phyloP scores from a whole-genome alignment of 1,140 invertebrate species.

The Pentalonia nigronervosa region DNA sequence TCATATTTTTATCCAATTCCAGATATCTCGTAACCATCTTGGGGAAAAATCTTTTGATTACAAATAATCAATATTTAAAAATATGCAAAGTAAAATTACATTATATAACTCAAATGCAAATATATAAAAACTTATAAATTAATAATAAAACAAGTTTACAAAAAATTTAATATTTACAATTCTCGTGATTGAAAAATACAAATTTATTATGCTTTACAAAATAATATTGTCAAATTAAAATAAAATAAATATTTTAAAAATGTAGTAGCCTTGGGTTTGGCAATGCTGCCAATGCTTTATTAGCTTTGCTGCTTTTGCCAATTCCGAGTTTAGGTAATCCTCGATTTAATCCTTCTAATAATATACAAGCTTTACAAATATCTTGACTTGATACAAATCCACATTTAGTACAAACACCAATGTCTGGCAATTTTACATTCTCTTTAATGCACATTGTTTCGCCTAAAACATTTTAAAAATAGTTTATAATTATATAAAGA shows the following conservation, averaged over 20 bases:
- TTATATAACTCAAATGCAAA: background rate
- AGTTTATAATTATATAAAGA: background rate
- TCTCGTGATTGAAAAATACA: background rate
- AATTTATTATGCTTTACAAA: background rate
- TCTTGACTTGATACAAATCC: constrained; percentile 95
- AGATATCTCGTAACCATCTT: no score
- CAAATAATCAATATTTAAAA: background rate
- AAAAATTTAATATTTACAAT: background rate
- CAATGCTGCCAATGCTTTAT: constrained; percentile 65
- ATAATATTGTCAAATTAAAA: background rate
- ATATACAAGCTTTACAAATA: constrained; percentile 95
- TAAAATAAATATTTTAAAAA: constrained; percentile 10
- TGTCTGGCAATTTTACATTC: constrained; percentile 80
- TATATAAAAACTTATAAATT: background rate
- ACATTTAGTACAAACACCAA: constrained; percentile 84
- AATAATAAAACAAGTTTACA: background rate
- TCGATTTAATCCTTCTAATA: constrained; percentile 94
- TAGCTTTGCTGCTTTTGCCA: constrained; percentile 82
- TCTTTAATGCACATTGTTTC: constrained; percentile 87
- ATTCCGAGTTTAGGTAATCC: constrained; percentile 88
- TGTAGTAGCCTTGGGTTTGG: constrained; percentile 7
- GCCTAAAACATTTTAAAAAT: constrained; percentile 67
- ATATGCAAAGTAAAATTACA: background rate
- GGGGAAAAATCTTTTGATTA: no score
- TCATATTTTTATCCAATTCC: no score